Evolutionary conservation across 2,113 vertebrate genomes (phyloP).

Genomic region (Caranx melampygus): DNA sequence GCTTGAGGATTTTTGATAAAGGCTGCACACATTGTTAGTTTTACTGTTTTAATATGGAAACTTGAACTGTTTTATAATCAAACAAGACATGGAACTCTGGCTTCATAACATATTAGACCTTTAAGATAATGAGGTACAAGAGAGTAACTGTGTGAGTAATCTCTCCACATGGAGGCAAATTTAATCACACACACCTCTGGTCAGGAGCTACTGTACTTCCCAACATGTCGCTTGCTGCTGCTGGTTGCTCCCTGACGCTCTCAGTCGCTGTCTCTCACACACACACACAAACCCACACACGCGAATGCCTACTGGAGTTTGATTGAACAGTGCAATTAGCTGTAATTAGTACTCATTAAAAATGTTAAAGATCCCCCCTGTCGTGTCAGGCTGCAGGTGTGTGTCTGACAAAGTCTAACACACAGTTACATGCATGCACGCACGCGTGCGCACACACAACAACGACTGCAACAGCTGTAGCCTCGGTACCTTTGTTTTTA

Average conservation of each 20-base stretch:
- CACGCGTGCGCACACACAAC: conserved; percentile 2
- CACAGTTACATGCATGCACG: not conserved
- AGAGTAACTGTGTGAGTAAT: not conserved
- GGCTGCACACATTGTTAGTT: too few species aligned
- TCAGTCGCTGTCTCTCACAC: not conserved
- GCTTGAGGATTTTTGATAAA: too few species aligned
- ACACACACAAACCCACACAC: conserved; percentile 10
- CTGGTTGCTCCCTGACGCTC: not conserved
- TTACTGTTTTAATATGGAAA: too few species aligned
- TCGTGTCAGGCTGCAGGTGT: conserved; percentile 75
- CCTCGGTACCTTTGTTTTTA: conserved; percentile 22
- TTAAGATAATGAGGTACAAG: not conserved
- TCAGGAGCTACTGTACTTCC: not conserved
- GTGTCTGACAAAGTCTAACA: conserved; percentile 37
- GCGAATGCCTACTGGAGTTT: conserved; percentile 62
- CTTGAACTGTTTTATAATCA: too few species aligned
- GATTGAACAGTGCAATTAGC: conserved; percentile 83
- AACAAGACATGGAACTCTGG: too few species aligned
- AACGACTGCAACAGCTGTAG: conserved; percentile 57
- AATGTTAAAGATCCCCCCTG: conserved; percentile 75
- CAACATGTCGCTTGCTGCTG: conserved; percentile 2
- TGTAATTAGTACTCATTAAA: conserved; percentile 81
- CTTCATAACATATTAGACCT: too few species aligned
- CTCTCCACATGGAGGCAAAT: not conserved
- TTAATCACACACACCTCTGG: not conserved